Evolutionary conservation across 2,113 vertebrate species (phyloP).

Genomic region (Anhinga anhinga): DNA sequence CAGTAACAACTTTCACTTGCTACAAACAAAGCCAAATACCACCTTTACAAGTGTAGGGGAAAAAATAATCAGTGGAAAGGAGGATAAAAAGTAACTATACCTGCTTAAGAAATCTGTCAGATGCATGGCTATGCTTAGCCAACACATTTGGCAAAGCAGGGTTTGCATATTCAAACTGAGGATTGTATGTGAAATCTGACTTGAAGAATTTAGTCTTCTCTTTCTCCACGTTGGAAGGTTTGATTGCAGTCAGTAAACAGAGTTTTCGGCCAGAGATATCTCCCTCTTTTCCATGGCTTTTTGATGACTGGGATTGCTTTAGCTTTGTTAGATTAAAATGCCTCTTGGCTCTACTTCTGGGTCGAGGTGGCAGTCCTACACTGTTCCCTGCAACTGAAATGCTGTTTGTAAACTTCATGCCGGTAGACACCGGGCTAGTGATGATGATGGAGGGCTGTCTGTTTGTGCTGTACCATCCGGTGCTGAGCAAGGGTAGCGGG

Average conservation of each 20-base stretch:
- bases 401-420: slow-evolving; percentile 48
- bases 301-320: slow-evolving; percentile 69
- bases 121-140: slow-evolving; percentile 82
- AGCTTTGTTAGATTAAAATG: slow-evolving; percentile 38
- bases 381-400: slow-evolving; percentile 72
- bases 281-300: slow-evolving; percentile 59
- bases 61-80: background rate
- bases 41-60: background rate
- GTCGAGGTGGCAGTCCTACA: slow-evolving; percentile 53
- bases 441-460: slow-evolving; percentile 53
- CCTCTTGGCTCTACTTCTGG: slow-evolving; percentile 54
- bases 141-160: slow-evolving; percentile 78
- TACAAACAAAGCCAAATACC: background rate
- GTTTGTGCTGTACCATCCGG: slow-evolving; percentile 35
- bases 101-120: slow-evolving; percentile 86
- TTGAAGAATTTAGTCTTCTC: slow-evolving; percentile 89
- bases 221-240: slow-evolving; percentile 88
- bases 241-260: slow-evolving; percentile 90
- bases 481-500: background rate
- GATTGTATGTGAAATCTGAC: slow-evolving; percentile 87
- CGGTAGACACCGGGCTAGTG: background rate
- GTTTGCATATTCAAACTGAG: slow-evolving; percentile 90
- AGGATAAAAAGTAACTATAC: slow-evolving; percentile 48
- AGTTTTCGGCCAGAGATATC: slow-evolving; percentile 77
- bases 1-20: background rate